Evolutionary conservation across 2,888 invertebrate species (phyloP), one percentile per base, ranked within the genome.

Genomic region (Drosophila flavopinicola): DNA sequence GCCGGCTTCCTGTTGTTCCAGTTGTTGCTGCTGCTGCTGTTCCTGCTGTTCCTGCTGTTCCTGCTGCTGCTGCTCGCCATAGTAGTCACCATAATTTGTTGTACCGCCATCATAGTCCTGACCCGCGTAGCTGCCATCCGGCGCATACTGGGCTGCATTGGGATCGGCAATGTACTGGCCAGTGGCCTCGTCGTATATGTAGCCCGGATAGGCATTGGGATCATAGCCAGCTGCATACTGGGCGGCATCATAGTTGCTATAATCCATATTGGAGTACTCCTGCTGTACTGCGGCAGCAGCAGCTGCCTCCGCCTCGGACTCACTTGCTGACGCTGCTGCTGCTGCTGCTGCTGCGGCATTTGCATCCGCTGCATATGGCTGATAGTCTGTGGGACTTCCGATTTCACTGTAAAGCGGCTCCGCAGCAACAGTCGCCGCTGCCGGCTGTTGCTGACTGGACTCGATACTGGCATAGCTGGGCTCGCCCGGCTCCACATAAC

Each of bases 141-240:
- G 41, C 27, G 76, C 79, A 54, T 78, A 82, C 41, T 85, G 87
- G 15, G 78, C 66, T 3, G 87, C 79, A 74, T 89, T 88, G 48
- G 83, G 83, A 85, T 86, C 82, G 52, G 90, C 88, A 29, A 86
- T 85, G 24, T 89, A 90, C 60, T 89, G 85, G 6, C 89, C 89
- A 6, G 83, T 90, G 13, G 87, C 61, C 72, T 90, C 90, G 25
- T 88, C 88, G 68, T 90, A 91, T 59, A 88, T 88, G 54, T 91
- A 91, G 24, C 90, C 89, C 17, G 89, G 88, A 70, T 91, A 91
- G 29, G 85, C 78, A 53, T 80, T 89, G 24, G 88, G 83, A 76
- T 89, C 90, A 66, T 89, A 90, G 57, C 77, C 79, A 15, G 67
- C 68, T 35, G 64, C 66, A 57, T 89, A 90, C 30, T 89, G 87